Base-by-base conservation (phyloP, 2,888 invertebrate species). In the Drosophila mulleri region DNA sequence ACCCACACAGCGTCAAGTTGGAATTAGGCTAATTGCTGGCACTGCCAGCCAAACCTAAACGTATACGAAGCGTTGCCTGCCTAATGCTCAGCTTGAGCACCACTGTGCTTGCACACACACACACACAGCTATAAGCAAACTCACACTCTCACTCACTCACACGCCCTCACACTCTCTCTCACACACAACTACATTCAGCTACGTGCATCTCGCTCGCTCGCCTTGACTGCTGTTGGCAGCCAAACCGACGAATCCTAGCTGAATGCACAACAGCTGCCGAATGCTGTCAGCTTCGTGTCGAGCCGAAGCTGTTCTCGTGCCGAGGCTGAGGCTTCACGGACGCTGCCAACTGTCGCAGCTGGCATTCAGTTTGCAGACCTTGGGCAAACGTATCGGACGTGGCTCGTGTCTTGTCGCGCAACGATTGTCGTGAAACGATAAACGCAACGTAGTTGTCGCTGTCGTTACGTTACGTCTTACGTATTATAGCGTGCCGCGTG, bases 361-460 rank as follows among this genome's bases (percentile, higher is more conserved):
- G 42, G 61, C 56, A 59, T 88, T 91, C 86, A 91, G 91, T 91
- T 86, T 83, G 83, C 90, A 88, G 83, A 90, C 84, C 88, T 89
- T 91, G 88, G 91, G 79, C 91, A 83, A 88, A 84, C 90, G 89
- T 85, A 86, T 86, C 91, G 90, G 86, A 90, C 83, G 90, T 84
- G 42, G 50, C 54, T 64, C 60, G 75, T 54, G 23, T 65, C 69
- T 61, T 69, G 44, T 58, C 39, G 39, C 47, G 37, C 16, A 53
- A 53, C 53, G n/a, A 41, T 41, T 41, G 41, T 41, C 41, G 53
- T 37, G 26, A 26, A 47, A 14, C 56, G 56, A 37, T 50, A 18
- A 54, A 41, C 54, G 54, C 26, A 39, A 54, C 54, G 54, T 58
- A n/a, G 23, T 57, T 61, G 67, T 62, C 48, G 62, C 48, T 63